phyloP scores from a whole-genome alignment of 2,797 vertebrate genomes.

The Chelon labrosus region DNA sequence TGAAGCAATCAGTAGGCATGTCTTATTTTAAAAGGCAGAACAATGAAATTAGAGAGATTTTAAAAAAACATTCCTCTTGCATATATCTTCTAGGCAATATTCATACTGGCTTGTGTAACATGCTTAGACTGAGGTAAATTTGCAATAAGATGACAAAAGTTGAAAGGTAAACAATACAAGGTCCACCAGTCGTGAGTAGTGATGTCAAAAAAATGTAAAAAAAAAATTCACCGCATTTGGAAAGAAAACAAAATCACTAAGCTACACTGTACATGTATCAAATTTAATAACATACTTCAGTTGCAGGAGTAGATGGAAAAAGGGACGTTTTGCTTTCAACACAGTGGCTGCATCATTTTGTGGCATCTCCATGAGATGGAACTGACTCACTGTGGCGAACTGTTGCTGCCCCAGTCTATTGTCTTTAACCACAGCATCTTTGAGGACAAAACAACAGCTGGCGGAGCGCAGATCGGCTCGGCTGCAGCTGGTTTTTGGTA shows the following conservation, averaged over 20 bases:
- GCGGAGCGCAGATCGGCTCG: constrained; percentile 25
- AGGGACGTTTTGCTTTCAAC: neutral
- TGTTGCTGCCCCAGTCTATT: constrained; percentile 89
- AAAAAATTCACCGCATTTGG: too few species aligned
- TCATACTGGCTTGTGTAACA: neutral
- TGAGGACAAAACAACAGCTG: constrained; percentile 25
- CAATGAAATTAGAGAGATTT: neutral
- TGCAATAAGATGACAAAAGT: neutral
- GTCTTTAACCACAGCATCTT: constrained; percentile 70
- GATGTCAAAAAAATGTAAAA: too few species aligned
- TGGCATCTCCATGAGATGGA: neutral
- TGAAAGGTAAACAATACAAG: too few species aligned
- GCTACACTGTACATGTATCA: too few species aligned
- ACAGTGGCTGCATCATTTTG: neutral
- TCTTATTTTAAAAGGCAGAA: neutral
- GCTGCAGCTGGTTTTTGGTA: constrained; percentile 41
- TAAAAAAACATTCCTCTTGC: neutral
- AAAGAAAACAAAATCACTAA: too few species aligned
- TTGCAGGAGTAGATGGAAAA: neutral
- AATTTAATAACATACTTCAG: too few species aligned
- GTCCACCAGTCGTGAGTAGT: too few species aligned
- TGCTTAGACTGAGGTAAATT: neutral
- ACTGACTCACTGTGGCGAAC: constrained; percentile 72
- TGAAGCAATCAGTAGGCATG: neutral
- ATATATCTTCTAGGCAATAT: neutral